Conservation (phyloP, 2,888 invertebrate species). For the Anagyrus pseudococci region DNA sequence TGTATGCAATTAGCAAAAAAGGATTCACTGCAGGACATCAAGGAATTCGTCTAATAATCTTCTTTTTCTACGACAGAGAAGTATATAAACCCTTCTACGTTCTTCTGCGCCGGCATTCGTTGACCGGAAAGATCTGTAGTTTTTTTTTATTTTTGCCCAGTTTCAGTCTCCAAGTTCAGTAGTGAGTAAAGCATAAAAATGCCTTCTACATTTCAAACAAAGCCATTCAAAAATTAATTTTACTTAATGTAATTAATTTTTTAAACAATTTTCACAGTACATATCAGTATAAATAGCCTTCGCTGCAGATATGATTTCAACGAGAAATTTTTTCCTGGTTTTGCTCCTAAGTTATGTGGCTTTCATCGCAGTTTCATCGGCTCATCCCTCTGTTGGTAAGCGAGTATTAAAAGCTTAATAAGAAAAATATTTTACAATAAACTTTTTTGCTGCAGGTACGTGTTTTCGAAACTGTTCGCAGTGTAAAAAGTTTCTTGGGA, state of each 20-base stretch:
- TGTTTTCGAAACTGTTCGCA: slow-evolving; percentile 89
- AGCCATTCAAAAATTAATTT: no score
- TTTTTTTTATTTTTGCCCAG: slow-evolving; percentile 3
- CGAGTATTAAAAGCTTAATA: neutral
- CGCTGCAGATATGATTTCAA: slow-evolving; percentile 10
- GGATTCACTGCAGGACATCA: no score
- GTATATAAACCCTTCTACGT: slow-evolving; percentile 29
- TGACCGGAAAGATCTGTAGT: neutral
- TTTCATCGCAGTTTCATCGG: slow-evolving; percentile 9
- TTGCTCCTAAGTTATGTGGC: slow-evolving; percentile 19
- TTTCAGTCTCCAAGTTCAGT: no score
- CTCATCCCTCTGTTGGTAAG: slow-evolving; percentile 37
- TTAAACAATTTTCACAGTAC: no score
- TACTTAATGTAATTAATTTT: no score
- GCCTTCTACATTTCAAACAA: no score
- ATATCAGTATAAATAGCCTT: no score
- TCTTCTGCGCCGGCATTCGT: slow-evolving; percentile 9
- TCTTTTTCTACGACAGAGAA: no score
- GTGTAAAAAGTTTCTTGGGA: slow-evolving; percentile 87
- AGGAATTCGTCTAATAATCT: no score
- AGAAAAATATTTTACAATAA: neutral
- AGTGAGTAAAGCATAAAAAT: no score
- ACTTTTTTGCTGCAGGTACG: slow-evolving; percentile 62
- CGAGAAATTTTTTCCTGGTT: slow-evolving; percentile 9
- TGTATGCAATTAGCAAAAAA: no score